Conservation (phyloP, 1,140 invertebrate genomes). For the Drosophila pseudoananassae region DNA sequence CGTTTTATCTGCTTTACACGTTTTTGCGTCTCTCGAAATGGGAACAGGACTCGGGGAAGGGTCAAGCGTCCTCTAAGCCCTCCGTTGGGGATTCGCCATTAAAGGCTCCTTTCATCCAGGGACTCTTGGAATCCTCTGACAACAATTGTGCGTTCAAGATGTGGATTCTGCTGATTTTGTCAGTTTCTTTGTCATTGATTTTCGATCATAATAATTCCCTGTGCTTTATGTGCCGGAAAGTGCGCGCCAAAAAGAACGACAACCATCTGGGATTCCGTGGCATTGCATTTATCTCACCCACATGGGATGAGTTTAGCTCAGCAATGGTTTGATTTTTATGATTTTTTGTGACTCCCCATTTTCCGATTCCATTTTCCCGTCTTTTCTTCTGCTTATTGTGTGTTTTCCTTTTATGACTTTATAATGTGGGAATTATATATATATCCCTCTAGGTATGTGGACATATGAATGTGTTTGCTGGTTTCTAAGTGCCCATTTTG, state of each 20-base stretch:
- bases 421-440: constrained; percentile 33
- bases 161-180: constrained; percentile 69
- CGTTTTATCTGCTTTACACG: constrained; percentile 77
- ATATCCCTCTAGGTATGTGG: background rate
- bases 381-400: constrained; percentile 22
- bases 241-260: constrained; percentile 30
- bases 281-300: constrained; percentile 55
- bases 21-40: constrained; percentile 57
- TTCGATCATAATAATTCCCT: constrained; percentile 79
- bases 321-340: constrained; percentile 70
- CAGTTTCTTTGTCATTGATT: constrained; percentile 78
- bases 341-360: constrained; percentile 25
- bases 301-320: constrained; percentile 23
- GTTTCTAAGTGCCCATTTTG: background rate
- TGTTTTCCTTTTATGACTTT: constrained; percentile 46
- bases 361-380: constrained; percentile 32
- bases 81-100: constrained; percentile 20
- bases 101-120: constrained; percentile 18
- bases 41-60: constrained; percentile 25
- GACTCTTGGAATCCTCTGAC: background rate
- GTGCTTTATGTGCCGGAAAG: constrained; percentile 74
- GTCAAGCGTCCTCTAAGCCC: constrained; percentile 40
- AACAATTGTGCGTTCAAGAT: constrained; percentile 24
- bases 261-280: constrained; percentile 60
- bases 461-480: background rate